These are phyloP conservation scores for Gorsachius magnificus DNA, from an alignment of 2,797 vertebrate species.

Conservation along the genomic window DNA sequence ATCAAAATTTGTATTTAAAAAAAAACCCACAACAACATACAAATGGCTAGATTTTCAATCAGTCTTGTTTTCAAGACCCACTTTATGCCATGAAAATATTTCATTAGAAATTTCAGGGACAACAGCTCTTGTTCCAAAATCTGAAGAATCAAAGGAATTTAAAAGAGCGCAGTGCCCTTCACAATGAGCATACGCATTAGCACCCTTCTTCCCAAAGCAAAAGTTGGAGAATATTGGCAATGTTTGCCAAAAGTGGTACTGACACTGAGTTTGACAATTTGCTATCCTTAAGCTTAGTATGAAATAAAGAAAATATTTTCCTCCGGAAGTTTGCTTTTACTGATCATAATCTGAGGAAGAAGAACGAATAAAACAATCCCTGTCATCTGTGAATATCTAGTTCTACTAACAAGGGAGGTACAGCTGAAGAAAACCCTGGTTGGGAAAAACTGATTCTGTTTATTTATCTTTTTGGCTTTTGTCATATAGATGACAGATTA, in stretches of 20 bases:
- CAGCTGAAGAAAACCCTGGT: neutral
- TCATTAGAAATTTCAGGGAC: neutral
- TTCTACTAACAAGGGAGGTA: neutral
- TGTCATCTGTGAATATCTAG: neutral
- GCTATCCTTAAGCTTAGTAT: neutral
- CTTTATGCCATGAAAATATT: neutral
- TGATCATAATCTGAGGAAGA: neutral
- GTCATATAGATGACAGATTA: neutral
- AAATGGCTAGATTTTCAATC: neutral
- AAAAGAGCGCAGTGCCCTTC: neutral
- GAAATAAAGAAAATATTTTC: neutral
- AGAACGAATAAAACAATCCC: neutral
- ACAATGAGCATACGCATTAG: neutral
- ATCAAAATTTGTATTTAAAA: neutral
- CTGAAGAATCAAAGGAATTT: neutral
- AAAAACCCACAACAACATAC: neutral
- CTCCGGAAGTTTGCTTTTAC: neutral
- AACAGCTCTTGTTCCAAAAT: neutral
- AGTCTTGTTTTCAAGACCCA: neutral
- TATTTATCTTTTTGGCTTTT: neutral
- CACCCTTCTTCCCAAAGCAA: neutral
- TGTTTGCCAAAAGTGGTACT: neutral
- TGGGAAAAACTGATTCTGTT: neutral
- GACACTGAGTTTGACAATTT: neutral
- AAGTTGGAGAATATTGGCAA: neutral